Base-by-base conservation (phyloP, 2,888 invertebrate genomes). In the Drosophila testacea region DNA sequence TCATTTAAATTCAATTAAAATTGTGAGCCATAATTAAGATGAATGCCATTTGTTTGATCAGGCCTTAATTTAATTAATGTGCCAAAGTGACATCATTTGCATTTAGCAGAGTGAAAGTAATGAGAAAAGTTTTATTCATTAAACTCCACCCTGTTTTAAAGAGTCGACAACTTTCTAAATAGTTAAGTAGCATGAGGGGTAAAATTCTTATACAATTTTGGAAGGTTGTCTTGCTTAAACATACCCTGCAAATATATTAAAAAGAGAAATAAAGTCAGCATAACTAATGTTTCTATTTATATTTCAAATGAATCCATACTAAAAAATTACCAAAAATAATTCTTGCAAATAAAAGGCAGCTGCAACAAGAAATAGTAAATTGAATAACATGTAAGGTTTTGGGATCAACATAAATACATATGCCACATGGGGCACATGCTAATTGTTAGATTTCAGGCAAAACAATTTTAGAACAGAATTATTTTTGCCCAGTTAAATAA, bases 1-100 rank as follows among this genome's bases (percentile, higher is more conserved):
- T 9, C 34, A 56, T 55, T 63, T 57, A 22, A 57, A 50, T 64
- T 55, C 48, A 39, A 63, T 56, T 50, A 36, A 55, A 47, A 62
- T 51, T 42, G 27, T 39, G 7, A 48, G 51, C 44, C 59, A 61
- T 68, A 77, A 85, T 79, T 59, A 69, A 72, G 69, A 82, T 79
- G 71, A 73, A 79, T 85, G 74, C 27, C 61, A 44, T 36, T 46
- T 57, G 36, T 55, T 62, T 60, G 69, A 66, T 54, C 64, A 60
- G 60, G 52, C 55, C 56, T 44, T 69, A 72, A 72, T 78, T 67
- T 62, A 76, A 83, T 88, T 80, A 78, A 73, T 72, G 72, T 79
- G 85, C 75, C 72, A 73, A 82, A 73, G 67, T 77, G 70, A 75
- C 79, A 73, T 77, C 61, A 86, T 88, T 83, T 86, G 81, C 84